A percentile compares a stretch with the other conserved stretches of the same genome.
These are phyloP conservation scores for Heliconius sara DNA, from an alignment of 2,888 invertebrate species.

Conservation along the genomic window DNA sequence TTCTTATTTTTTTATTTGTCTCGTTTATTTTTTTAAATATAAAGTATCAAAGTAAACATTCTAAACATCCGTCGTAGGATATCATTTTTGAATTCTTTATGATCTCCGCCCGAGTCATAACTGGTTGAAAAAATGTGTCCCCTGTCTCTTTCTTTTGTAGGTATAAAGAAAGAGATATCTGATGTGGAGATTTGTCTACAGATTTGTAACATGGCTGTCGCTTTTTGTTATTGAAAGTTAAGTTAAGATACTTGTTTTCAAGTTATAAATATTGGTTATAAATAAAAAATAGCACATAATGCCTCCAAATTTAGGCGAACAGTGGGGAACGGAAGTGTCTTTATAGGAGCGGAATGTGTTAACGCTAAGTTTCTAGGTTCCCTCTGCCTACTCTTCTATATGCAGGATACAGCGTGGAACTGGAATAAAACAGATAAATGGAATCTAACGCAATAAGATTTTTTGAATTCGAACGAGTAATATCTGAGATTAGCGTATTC, in stretches of 20 bases:
- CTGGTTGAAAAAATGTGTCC: conserved; percentile 55
- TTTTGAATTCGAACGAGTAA: too few relatives aligned
- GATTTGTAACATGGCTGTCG: conserved; percentile 28
- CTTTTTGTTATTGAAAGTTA: conserved; percentile 11
- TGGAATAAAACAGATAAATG: too few relatives aligned
- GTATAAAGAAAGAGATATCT: conserved; percentile 39
- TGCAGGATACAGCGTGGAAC: too few relatives aligned
- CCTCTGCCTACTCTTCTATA: too few relatives aligned
- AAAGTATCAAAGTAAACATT: conserved; percentile 66
- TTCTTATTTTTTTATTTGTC: not conserved
- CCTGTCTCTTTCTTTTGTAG: conserved; percentile 51
- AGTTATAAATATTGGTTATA: not conserved
- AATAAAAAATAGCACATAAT: not conserved
- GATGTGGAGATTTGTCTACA: conserved; percentile 30
- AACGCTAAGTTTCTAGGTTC: too few relatives aligned
- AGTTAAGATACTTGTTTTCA: not conserved
- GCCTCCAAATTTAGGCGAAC: too few relatives aligned
- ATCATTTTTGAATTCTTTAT: conserved; percentile 74
- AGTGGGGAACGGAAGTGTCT: too few relatives aligned
- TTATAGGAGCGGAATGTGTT: too few relatives aligned
- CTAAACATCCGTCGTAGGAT: conserved; percentile 62
- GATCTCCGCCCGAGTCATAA: conserved; percentile 62
- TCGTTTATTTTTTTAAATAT: conserved; percentile 1
- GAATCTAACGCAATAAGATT: too few relatives aligned
- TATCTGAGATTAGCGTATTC: too few relatives aligned